Evolutionary conservation across 2,888 invertebrate genomes (phyloP).

Genomic region (Drosophila phalerata): DNA sequence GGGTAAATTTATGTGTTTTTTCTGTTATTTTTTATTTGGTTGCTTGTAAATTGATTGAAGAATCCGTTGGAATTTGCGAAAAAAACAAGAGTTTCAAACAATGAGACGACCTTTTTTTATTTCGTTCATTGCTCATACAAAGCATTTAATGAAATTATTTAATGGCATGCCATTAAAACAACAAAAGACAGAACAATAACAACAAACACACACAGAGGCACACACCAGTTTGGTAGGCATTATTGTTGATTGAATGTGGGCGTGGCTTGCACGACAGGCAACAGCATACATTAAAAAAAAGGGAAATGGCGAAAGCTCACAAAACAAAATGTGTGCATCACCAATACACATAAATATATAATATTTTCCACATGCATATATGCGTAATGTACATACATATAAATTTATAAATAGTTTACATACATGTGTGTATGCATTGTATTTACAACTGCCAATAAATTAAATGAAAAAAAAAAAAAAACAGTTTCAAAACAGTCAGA

Average conservation of each 20-base stretch:
- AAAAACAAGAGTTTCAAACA: slow-evolving; percentile 43
- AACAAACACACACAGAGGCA: slow-evolving; percentile 13
- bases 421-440: slow-evolving; percentile 55
- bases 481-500: slow-evolving; percentile 62
- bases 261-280: slow-evolving; percentile 33
- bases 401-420: slow-evolving; percentile 44
- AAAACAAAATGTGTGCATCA: slow-evolving; percentile 38
- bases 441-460: slow-evolving; percentile 63
- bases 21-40: slow-evolving; percentile 15
- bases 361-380: slow-evolving; percentile 43
- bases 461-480: slow-evolving; percentile 43
- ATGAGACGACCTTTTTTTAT: slow-evolving; percentile 53
- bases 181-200: slow-evolving; percentile 60
- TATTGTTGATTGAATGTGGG: slow-evolving; percentile 67
- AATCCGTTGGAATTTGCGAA: slow-evolving; percentile 46
- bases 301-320: slow-evolving; percentile 13
- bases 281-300: slow-evolving; percentile 11
- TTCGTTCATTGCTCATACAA: slow-evolving; percentile 56
- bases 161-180: slow-evolving; percentile 76
- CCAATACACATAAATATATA: slow-evolving; percentile 64
- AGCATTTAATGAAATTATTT: slow-evolving; percentile 79
- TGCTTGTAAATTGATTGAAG: slow-evolving; percentile 53
- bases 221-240: slow-evolving; percentile 27
- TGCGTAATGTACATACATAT: slow-evolving; percentile 49
- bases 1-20: slow-evolving; percentile 15